Evolutionary conservation across 2,888 invertebrate species (phyloP).

Genomic region (Tanypteryx hageni): DNA sequence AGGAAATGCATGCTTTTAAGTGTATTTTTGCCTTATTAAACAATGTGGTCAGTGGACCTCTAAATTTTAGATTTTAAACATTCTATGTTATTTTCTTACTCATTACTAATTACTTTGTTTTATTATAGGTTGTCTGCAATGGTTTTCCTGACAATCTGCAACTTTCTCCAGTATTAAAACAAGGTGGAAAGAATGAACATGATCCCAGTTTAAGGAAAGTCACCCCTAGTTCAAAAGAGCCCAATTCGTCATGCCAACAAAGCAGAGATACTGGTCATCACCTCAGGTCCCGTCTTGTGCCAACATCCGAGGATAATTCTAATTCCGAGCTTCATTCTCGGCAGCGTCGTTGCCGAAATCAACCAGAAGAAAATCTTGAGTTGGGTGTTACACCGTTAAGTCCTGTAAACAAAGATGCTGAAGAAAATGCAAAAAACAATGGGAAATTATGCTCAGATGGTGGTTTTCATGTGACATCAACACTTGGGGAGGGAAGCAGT

Average conservation of each 20-base stretch:
- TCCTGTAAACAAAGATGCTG: slow-evolving; percentile 18
- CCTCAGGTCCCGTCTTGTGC: slow-evolving; percentile 54
- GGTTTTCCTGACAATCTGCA: slow-evolving; percentile 46
- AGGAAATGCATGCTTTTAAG: background rate
- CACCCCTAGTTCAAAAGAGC: background rate
- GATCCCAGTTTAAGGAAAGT: slow-evolving; percentile 26
- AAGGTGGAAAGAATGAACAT: slow-evolving; percentile 1
- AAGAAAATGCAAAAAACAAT: slow-evolving; percentile 58
- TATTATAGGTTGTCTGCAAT: slow-evolving; percentile 49
- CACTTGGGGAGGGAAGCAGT: slow-evolving; percentile 69
- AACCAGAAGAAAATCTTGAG: slow-evolving; percentile 5
- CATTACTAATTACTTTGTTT: background rate
- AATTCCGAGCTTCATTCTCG: slow-evolving; percentile 41
- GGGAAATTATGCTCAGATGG: slow-evolving; percentile 62
- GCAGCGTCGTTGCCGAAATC: slow-evolving; percentile 43
- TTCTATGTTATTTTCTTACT: background rate
- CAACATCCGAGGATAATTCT: slow-evolving; percentile 42
- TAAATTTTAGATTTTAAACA: no score
- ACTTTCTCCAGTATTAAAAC: slow-evolving; percentile 53
- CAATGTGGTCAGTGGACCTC: background rate
- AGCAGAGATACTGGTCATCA: slow-evolving; percentile 52
- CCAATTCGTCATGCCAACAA: background rate
- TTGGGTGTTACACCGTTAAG: background rate
- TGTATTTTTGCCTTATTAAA: background rate
- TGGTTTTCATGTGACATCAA: slow-evolving; percentile 69